Base-by-base conservation (phyloP, 2,797 vertebrate genomes). In the Coregonus sp. region DNA sequence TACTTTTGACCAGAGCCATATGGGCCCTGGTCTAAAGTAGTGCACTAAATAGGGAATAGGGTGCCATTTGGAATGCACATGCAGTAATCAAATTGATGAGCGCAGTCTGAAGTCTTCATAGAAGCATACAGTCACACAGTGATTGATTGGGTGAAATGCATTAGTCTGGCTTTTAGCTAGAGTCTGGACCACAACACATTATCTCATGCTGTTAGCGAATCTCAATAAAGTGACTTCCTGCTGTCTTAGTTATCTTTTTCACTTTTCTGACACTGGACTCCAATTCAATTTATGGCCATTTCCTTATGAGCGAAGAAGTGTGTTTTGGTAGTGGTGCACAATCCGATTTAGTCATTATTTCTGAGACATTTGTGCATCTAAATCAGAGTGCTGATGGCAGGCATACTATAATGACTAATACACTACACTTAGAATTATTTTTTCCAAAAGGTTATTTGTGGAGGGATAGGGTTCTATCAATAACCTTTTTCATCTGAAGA, bases 191-290 rank as follows among this genome's bases (percentile, higher is more conserved):
- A 52, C 70, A 67, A 25, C 76, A 67, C 78, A 80, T 76, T 80
- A 80, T 25, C 73, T 80, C 82, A 69, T 63, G 66, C 70, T 70
- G 77, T 59, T 70, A 72, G 75, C 16, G 40, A 33, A 71, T 70
- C 70, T 63, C 59, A 71, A 70, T 67, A 71, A 72, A 77, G 35
- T 73, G 56, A 68, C 35, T 80, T 72, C 56, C 16, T n/a, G 65
- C 56, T 3, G 72, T 12, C 75, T 61, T 79, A 74, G 79, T 80
- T 0, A 31, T 81, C 67, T 74, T 56, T 74, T 4, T 76, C 76
- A 80, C 76, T 76, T 78, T 59, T 72, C 51, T 72, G 68, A 75
- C 72, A 70, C 63, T 2, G 37, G 37, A 16, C 75, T 25, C 31
- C 4, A 63, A 29, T 77, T 76, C 16, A 51, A 47, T 74, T 73